These are phyloP conservation scores for Ceriagrion tenellum DNA, from an alignment of 2,888 invertebrate species.

Conservation along the genomic window DNA sequence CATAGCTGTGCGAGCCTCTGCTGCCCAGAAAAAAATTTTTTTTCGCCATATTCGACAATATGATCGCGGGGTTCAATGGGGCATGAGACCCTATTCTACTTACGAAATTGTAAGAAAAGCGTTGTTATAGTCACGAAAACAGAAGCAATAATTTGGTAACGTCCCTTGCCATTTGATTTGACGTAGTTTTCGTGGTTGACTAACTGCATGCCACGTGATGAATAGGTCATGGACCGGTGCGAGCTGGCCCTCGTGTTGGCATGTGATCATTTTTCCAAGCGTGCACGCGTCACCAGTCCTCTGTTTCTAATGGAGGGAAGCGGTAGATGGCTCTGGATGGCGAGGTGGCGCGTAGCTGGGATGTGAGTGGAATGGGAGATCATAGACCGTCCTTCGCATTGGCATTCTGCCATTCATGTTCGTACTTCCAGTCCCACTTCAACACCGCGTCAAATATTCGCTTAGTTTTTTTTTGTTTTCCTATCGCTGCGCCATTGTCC, in stretches of 20 bases:
- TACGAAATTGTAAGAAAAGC: neutral
- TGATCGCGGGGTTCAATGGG: neutral
- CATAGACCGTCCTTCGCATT: neutral
- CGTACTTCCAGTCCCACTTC: neutral
- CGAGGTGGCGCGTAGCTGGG: neutral
- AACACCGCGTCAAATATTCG: neutral
- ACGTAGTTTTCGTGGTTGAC: neutral
- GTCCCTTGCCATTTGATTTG: too few relatives aligned
- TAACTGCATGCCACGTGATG: neutral
- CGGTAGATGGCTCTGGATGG: neutral
- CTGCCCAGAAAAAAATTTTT: neutral
- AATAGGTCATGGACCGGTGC: neutral
- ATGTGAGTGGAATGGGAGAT: neutral
- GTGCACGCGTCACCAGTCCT: neutral
- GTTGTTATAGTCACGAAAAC: neutral
- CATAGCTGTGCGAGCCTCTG: too few relatives aligned
- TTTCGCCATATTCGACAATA: too few relatives aligned
- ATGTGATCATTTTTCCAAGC: neutral
- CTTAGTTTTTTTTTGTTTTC: neutral
- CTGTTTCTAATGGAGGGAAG: neutral
- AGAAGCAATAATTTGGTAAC: neutral
- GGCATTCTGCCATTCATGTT: neutral
- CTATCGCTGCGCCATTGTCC: neutral
- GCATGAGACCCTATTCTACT: too few relatives aligned
- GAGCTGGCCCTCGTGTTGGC: neutral